Conservation (phyloP, 2,888 invertebrate genomes). For the Macroteleia sp. region DNA sequence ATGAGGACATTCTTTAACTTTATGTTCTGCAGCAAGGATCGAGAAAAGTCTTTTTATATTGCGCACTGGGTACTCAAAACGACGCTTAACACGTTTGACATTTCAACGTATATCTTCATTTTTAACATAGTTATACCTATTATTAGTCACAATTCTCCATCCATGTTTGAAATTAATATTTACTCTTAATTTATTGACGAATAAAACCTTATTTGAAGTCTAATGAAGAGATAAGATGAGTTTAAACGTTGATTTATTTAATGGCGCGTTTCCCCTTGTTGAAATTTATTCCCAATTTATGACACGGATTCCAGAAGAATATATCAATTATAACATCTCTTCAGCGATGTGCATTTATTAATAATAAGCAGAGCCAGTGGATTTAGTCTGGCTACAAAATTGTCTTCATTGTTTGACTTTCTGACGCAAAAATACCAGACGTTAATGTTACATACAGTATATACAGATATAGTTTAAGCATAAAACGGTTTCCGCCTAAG, state of each 20-base stretch:
- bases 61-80: conserved; percentile 30
- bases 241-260: conserved; percentile 34
- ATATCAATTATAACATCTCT: neutral
- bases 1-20: conserved; percentile 74
- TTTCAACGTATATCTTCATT: conserved; percentile 46
- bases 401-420: conserved; percentile 14
- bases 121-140: conserved; percentile 42
- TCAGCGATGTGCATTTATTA: neutral
- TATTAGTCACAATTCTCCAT: conserved; percentile 13
- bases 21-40: conserved; percentile 56
- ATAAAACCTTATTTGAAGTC: conserved; percentile 37
- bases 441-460: conserved; percentile 34
- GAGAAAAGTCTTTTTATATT: conserved; percentile 53
- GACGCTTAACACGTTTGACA: conserved; percentile 39
- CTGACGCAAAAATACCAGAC: conserved; percentile 21
- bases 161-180: conserved; percentile 27
- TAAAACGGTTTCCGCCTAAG: conserved; percentile 78
- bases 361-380: neutral
- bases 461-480: conserved; percentile 68
- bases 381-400: neutral
- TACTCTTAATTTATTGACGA: conserved; percentile 30
- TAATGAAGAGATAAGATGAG: conserved; percentile 40
- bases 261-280: conserved; percentile 10
- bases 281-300: conserved; percentile 10
- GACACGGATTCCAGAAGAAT: neutral